Conservation (phyloP, 1,140 invertebrate species). For the Drosophila subpulchrella region DNA sequence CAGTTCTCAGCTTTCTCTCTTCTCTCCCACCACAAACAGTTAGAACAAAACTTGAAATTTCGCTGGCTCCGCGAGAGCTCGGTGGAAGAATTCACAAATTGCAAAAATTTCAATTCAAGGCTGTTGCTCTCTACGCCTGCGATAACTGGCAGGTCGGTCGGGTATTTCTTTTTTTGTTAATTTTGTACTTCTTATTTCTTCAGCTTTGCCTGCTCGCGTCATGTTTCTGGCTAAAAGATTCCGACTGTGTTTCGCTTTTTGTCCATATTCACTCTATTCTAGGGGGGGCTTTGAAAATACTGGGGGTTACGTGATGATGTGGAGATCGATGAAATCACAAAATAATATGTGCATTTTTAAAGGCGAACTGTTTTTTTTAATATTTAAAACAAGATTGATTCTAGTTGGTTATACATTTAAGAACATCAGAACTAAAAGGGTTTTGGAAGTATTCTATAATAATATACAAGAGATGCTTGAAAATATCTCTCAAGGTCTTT, state of each 20-base stretch:
- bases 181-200: constrained; percentile 17
- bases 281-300: constrained; percentile 4
- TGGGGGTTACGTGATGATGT: neutral
- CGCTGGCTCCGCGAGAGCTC: constrained; percentile 44
- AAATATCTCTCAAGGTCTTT: neutral
- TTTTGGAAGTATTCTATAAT: too few species aligned
- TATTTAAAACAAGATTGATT: too few species aligned
- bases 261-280: constrained; percentile 7
- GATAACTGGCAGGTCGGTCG: constrained; percentile 34
- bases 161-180: constrained; percentile 26
- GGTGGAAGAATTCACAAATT: constrained; percentile 73
- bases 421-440: too few species aligned
- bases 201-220: constrained; percentile 24
- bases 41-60: constrained; percentile 81
- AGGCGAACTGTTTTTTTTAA: too few species aligned
- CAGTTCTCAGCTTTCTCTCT: constrained; percentile 7
- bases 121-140: constrained; percentile 66
- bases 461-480: too few species aligned
- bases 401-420: too few species aligned
- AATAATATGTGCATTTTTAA: neutral
- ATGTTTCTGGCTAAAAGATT: constrained; percentile 39
- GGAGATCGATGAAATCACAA: neutral
- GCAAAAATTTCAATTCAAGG: constrained; percentile 79
- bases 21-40: constrained; percentile 54
- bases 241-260: constrained; percentile 11